Base-by-base conservation (phyloP, 2,888 invertebrate species). In the Drosophila gaucha region DNA sequence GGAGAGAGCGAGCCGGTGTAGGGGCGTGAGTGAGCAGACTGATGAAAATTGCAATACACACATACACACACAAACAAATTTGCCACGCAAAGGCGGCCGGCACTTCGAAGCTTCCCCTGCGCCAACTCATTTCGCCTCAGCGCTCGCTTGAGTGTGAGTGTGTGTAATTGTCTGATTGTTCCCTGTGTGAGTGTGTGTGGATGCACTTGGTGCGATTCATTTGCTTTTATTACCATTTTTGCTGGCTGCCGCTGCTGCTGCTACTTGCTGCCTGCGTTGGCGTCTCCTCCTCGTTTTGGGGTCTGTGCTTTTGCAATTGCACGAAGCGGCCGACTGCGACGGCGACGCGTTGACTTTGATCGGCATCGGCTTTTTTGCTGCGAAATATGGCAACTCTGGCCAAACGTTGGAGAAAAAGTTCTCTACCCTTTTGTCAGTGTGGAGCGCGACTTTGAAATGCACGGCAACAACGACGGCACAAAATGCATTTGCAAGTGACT, bases 401-500 rank as follows among this genome's bases (percentile, higher is more conserved):
- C 54, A 66, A 70, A 69, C 77, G 84, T 82, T 88, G 84, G 80
- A 78, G 80, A 86, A 86, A 79, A 87, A 88, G 86, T 88, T 90
- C 88, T 90, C 90, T 90, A 90, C 90, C 89, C 90, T 89, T 89
- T 88, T 86, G 86, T 80, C 90, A 90, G 90, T 90, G 78, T 78
- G 84, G 85, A 90, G 88, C 90, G 90, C 86, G 90, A 89, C 90
- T 90, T 90, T 89, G 90, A 80, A 88, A 86, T 87, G 90, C 68
- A 78, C 79, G 86, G 72, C 69, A 78, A 46, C 58, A 49, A 30
- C 83, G 63, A 46, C 64, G 58, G 59, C 50, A 49, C 10, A 38
- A 55, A 47, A 31, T n/a, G n/a, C 28, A 33, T 59, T 54, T 26
- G 36, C 46, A 55, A 51, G 59, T 78, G 67, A 35, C 28, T 43